These are phyloP conservation scores for Coturnix japonica DNA, from an alignment of 2,113 vertebrate species.

Conservation along the genomic window DNA sequence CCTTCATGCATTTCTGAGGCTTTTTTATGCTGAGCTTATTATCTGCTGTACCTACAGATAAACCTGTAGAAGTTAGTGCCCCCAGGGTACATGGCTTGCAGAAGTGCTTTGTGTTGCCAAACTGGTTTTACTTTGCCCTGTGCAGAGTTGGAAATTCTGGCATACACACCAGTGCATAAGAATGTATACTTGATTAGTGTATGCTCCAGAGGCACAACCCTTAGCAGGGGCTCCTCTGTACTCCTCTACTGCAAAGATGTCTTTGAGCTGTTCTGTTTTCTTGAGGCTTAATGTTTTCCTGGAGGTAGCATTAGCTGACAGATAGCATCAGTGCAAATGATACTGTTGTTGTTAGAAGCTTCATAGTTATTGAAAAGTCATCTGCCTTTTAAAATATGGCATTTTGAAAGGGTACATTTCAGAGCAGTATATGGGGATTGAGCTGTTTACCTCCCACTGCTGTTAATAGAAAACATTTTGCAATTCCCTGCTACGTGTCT, in stretches of 20 bases:
- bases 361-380: not conserved
- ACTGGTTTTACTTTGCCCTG: not conserved
- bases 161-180: fast-evolving
- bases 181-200: not conserved
- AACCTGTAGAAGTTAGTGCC: not conserved
- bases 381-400: not conserved
- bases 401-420: slow-evolving; percentile 25
- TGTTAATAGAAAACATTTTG: slow-evolving; percentile 24
- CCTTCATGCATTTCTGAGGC: not conserved
- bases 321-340: not conserved
- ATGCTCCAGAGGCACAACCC: not conserved
- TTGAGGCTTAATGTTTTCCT: not conserved
- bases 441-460: slow-evolving; percentile 5
- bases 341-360: slow-evolving; percentile 2
- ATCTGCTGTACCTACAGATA: not conserved
- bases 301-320: not conserved
- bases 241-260: not conserved
- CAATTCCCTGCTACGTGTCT: slow-evolving; percentile 10
- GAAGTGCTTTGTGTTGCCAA: not conserved
- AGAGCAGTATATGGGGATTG: not conserved
- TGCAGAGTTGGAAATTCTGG: not conserved
- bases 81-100: not conserved
- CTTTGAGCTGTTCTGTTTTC: not conserved
- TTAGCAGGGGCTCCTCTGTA: fast-evolving
- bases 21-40: not conserved